These are phyloP conservation scores for Chanos chanos DNA, from an alignment of 2,797 vertebrate species.

Conservation along the genomic window DNA sequence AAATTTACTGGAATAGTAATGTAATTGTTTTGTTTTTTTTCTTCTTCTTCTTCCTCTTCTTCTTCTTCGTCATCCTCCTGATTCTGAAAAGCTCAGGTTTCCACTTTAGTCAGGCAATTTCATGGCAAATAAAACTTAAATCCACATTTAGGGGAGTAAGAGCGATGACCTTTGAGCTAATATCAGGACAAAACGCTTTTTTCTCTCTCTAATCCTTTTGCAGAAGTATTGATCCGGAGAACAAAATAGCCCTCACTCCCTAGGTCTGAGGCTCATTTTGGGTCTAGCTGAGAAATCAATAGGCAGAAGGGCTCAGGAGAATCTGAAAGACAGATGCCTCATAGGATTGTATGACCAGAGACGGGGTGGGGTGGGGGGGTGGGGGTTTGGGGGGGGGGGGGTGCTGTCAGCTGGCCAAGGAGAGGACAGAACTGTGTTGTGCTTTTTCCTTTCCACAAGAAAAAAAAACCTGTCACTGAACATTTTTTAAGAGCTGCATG, in stretches of 20 bases:
- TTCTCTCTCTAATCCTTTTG: background rate
- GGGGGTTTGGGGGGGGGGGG: too few relatives aligned
- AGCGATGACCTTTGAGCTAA: background rate
- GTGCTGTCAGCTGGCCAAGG: slow-evolving; percentile 12
- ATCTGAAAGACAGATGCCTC: slow-evolving; percentile 18
- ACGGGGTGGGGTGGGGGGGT: background rate
- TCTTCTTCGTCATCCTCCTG: too few relatives aligned
- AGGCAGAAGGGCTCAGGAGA: slow-evolving; percentile 51
- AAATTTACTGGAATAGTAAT: too few relatives aligned
- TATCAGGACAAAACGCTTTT: background rate
- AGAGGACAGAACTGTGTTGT: background rate
- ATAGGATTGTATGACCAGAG: slow-evolving; percentile 24
- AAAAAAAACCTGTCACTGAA: background rate
- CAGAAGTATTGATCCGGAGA: slow-evolving; percentile 9
- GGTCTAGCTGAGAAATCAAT: slow-evolving; percentile 59
- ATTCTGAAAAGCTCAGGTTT: background rate
- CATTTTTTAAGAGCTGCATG: background rate
- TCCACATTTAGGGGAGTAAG: background rate
- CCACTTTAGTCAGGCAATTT: background rate
- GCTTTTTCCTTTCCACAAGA: background rate
- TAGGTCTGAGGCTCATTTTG: slow-evolving; percentile 45
- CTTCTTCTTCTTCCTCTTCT: too few relatives aligned
- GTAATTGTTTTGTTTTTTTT: too few relatives aligned
- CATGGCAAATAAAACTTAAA: background rate
- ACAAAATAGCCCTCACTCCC: background rate